These are phyloP conservation scores for Synodontis membranacea DNA, from an alignment of 2,113 vertebrate species.

Conservation along the genomic window DNA sequence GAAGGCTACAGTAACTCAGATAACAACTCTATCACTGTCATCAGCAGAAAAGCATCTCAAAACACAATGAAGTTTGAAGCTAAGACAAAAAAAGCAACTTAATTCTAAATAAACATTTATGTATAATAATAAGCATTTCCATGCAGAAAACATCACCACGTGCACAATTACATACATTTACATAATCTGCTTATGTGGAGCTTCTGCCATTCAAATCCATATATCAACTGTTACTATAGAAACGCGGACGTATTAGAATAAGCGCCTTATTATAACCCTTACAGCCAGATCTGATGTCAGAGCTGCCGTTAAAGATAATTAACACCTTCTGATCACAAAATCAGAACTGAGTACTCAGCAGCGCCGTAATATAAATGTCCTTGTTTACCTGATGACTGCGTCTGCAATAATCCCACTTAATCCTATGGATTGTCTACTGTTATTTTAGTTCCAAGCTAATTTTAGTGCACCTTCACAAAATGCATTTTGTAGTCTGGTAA, in stretches of 20 bases:
- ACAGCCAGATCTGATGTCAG: background rate
- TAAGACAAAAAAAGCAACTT: background rate
- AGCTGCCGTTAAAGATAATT: background rate
- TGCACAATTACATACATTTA: background rate
- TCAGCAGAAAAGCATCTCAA: background rate
- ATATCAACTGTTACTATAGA: background rate
- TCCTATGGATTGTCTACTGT: background rate
- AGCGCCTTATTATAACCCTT: background rate
- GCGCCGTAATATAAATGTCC: background rate
- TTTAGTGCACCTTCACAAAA: background rate
- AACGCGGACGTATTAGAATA: background rate
- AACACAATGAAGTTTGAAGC: background rate
- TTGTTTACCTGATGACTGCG: too few species aligned
- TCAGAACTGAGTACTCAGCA: background rate
- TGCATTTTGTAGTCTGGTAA: background rate
- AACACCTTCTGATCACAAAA: background rate
- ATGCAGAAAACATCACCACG: background rate
- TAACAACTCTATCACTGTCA: background rate
- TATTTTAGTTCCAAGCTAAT: background rate
- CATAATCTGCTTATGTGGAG: background rate
- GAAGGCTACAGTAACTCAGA: background rate
- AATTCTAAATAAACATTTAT: too few species aligned
- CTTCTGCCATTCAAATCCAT: background rate
- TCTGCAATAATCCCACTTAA: background rate
- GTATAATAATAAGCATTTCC: background rate